Evolutionary conservation across 2,113 vertebrate genomes (phyloP), one percentile per base, ranked within the genome.

Genomic region (Siniperca chuatsi): DNA sequence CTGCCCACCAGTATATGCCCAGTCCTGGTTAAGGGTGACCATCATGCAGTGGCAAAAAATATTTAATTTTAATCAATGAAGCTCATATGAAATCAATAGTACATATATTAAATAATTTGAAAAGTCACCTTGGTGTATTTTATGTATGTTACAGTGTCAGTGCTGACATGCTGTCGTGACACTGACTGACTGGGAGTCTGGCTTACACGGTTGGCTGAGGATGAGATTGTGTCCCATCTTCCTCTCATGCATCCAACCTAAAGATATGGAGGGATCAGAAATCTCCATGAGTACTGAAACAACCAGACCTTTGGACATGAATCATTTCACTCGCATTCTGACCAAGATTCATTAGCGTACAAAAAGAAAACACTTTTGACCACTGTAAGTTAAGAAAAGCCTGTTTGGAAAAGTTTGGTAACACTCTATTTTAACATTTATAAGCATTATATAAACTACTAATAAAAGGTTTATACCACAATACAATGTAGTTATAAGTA

Each of bases 1-100:
- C 79, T 90, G 86, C 87, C 84, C 86, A 89, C 77, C 81, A 84
- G 61, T 58, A 42, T 76, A 76, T 90, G 72, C 77, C 81, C 50
- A 58, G 46, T 66, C 35, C 29, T 81, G 58, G 64, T 82, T 8
- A 75, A 68, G 12, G 60, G 66, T 79, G 81, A 81, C 50, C 74
- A 78, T 79, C 76, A 75, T 1, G 29, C 29, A 29, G 29, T 29
- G 29, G 29, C 29, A 29, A 29, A 29, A 29, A 29, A 29, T 29
- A 29, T 42, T 23, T 13, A 1, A 37, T 44, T 50, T 64, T 33
- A 2, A n/a, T n/a, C 18, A 12, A 10, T n/a, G 2, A 66, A 60
- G 4, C 13, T 52, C 16, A 3, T 8, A 29, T 69, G 0, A 73
- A 69, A 46, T 37, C 6, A 25, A 60, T 29, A 3, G 2, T 13